Percentiles rank a stretch among this genome's conserved stretches.
These are phyloP conservation scores for Tetramorium bicarinatum DNA, from an alignment of 2,888 invertebrate genomes.

Conservation along the genomic window DNA sequence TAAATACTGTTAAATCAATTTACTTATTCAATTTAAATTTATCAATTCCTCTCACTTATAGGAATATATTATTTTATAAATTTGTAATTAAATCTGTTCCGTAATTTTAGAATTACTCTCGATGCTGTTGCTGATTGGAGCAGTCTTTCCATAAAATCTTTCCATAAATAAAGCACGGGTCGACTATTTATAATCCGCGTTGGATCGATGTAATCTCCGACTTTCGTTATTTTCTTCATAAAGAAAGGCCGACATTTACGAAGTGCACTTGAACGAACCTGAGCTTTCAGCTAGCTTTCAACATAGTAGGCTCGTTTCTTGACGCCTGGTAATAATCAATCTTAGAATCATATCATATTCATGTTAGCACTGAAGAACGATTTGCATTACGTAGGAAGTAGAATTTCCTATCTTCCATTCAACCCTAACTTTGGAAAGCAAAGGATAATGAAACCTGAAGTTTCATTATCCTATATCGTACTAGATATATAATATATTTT, in stretches of 20 bases:
- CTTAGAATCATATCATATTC: neutral
- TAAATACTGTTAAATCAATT: neutral
- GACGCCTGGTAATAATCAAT: constrained; percentile 13
- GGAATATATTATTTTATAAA: neutral
- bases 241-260: neutral
- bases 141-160: no score
- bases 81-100: neutral
- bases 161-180: neutral
- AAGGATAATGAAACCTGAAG: no score
- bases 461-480: neutral
- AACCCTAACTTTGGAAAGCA: neutral
- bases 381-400: neutral
- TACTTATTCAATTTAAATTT: neutral
- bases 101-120: neutral
- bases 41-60: neutral
- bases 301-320: constrained; percentile 5
- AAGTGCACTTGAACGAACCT: neutral
- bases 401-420: neutral
- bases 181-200: neutral
- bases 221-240: constrained; percentile 22
- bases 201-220: constrained; percentile 4
- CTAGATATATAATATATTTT: neutral
- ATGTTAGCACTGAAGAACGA: neutral
- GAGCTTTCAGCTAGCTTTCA: neutral
- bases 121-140: neutral